These are phyloP conservation scores for Volucella zonaria DNA, from an alignment of 2,888 invertebrate genomes.

Conservation along the genomic window DNA sequence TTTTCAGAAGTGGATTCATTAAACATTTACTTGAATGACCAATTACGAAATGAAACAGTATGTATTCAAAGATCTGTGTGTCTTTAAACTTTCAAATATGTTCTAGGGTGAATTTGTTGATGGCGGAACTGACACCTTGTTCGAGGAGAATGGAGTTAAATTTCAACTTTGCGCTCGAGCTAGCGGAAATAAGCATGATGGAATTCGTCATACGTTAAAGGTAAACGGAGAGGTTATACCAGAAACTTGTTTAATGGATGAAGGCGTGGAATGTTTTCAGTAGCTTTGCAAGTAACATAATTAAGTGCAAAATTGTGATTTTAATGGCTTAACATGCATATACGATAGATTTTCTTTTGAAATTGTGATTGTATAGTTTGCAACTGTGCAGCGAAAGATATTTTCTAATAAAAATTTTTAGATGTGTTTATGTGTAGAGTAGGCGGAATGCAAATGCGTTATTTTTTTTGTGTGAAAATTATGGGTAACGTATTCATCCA, in stretches of 20 bases:
- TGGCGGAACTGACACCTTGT: conserved; percentile 92
- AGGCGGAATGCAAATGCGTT: too few relatives aligned
- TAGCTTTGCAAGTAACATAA: neutral
- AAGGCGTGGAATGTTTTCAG: conserved; percentile 47
- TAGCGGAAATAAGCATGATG: conserved; percentile 83
- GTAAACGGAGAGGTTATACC: conserved; percentile 83
- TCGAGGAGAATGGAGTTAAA: conserved; percentile 82
- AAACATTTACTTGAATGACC: conserved; percentile 81
- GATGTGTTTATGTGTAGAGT: neutral
- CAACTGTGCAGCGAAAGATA: neutral
- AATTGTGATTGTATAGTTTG: neutral
- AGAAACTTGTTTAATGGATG: conserved; percentile 75
- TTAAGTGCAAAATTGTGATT: conserved; percentile 25
- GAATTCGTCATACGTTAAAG: conserved; percentile 85
- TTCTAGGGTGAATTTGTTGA: conserved; percentile 90
- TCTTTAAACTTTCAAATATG: conserved; percentile 74
- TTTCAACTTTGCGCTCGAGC: conserved; percentile 81
- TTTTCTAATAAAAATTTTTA: conserved; percentile 18
- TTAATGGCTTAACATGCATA: conserved; percentile 6
- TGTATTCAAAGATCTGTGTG: conserved; percentile 34
- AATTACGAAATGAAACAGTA: conserved; percentile 79
- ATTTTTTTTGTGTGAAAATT: too few relatives aligned
- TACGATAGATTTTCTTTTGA: conserved; percentile 3
- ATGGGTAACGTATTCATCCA: too few relatives aligned
- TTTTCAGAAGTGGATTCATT: conserved; percentile 84